These are phyloP conservation scores for Periphyllus acericola DNA, from an alignment of 2,888 invertebrate species.

Conservation along the genomic window DNA sequence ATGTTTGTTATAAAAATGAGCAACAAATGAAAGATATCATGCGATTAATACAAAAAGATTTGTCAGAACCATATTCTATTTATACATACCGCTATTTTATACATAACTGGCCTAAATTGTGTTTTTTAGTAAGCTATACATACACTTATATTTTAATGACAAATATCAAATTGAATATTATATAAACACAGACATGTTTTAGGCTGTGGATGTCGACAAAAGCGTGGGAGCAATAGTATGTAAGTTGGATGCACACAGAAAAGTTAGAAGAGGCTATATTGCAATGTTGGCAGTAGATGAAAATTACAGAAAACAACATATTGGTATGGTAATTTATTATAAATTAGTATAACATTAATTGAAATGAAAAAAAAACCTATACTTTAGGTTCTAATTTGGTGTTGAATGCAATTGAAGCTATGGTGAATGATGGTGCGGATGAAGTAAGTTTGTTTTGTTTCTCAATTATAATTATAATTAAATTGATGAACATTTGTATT, in stretches of 20 bases:
- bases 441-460: conserved; percentile 72
- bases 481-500: too few species aligned
- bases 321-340: conserved; percentile 73
- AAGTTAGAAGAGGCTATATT: conserved; percentile 94
- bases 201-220: conserved; percentile 86
- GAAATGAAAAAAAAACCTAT: conserved; percentile 59
- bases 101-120: conserved; percentile 99
- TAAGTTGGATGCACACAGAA: conserved; percentile 92
- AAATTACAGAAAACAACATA: conserved; percentile 90
- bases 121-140: conserved; percentile 81
- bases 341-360: neutral
- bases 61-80: conserved; percentile 99
- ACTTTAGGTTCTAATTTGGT: conserved; percentile 75
- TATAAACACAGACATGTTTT: conserved; percentile 65
- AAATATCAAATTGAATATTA: neutral
- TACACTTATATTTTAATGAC: too few species aligned
- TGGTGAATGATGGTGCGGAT: conserved; percentile 95
- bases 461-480: neutral
- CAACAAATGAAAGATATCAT: conserved; percentile 98
- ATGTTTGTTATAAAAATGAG: conserved; percentile 91
- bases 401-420: conserved; percentile 77
- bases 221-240: conserved; percentile 99
- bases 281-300: conserved; percentile 99
- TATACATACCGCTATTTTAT: conserved; percentile 99
- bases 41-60: conserved; percentile 97